Base-by-base conservation (phyloP, 2,113 vertebrate genomes). In the Ia io region DNA sequence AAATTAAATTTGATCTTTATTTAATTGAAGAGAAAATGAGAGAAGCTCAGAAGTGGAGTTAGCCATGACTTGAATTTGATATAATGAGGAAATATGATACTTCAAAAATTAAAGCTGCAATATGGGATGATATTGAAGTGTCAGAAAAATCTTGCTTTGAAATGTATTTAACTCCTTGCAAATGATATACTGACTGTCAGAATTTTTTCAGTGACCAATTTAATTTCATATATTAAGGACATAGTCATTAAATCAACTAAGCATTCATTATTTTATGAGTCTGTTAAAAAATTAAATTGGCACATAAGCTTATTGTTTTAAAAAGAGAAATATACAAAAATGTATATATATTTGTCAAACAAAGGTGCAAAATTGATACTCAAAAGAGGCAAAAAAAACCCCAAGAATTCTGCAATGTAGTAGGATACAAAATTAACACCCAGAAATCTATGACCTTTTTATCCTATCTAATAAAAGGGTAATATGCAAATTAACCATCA, bases 31-130 rank as follows among this genome's bases (percentile, higher is more conserved):
- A 97, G 65, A 96, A 98, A 97, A 98, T 99, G 98, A 96, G 98
- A 97, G 97, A 97, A 65, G 99, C 99, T 9, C 97, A 99, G 98
- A 99, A 99, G 96, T 99, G 98, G 98, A 98, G 88, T 6, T 67
- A 98, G 96, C 99, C 99, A 0, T 99, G 99, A 99, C 77, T 93
- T 28, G 98, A 99, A 97, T 99, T 99, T 47, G 99, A 99, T 98
- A 99, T 99, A 99, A 95, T 99, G 95, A 98, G 98, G 94, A 99
- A 99, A 96, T 99, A 99, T 0, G 98, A 99, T 84, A 99, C 99
- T 2, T 98, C 98, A 40, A 98, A 98, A 59, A 96, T 99, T 79
- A 98, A 99, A 95, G 96, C 98, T 84, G 67, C 98, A 70, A 98
- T 99, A 65, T 93, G 98, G 96, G 37, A 95, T 11, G 99, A 99